phyloP scores from a whole-genome alignment of 2,888 invertebrate species.

The Ochlodes sylvanus region DNA sequence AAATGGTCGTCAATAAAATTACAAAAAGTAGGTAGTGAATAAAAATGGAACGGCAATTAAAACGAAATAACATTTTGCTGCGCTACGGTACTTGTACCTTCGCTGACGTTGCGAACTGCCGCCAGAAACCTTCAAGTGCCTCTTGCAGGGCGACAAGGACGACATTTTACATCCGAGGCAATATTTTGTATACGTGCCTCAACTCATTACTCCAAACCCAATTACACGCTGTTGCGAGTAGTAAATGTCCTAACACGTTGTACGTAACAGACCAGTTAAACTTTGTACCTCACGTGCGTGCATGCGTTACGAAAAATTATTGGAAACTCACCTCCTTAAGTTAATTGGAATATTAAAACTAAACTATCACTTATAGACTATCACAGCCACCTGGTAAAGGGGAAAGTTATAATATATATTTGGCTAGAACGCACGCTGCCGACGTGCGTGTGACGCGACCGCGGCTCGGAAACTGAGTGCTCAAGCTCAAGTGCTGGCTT shows the following conservation, averaged over 20 bases:
- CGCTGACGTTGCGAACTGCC: constrained; percentile 20
- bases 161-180: constrained; percentile 2
- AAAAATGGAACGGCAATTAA: constrained; percentile 13
- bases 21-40: constrained; percentile 5
- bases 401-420: constrained; percentile 23
- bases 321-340: constrained; percentile 46
- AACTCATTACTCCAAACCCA: constrained; percentile 17
- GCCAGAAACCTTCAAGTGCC: constrained; percentile 4
- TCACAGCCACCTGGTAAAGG: constrained; percentile 61
- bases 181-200: constrained; percentile 11
- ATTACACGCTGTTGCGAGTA: constrained; percentile 30
- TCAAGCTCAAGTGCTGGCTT: no score
- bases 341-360: constrained; percentile 49
- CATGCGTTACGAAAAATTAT: constrained; percentile 29
- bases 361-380: constrained; percentile 63
- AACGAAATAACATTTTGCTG: constrained; percentile 10
- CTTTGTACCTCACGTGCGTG: constrained; percentile 51
- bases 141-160: constrained; percentile 7
- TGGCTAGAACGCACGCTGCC: constrained; percentile 13
- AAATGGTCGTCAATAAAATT: background rate
- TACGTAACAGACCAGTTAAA: constrained; percentile 45
- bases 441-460: constrained; percentile 58
- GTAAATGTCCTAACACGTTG: constrained; percentile 27
- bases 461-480: constrained; percentile 66
- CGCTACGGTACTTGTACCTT: constrained; percentile 2